Conservation (phyloP, 2,888 invertebrate species). For the Stictocephala bisonia region DNA sequence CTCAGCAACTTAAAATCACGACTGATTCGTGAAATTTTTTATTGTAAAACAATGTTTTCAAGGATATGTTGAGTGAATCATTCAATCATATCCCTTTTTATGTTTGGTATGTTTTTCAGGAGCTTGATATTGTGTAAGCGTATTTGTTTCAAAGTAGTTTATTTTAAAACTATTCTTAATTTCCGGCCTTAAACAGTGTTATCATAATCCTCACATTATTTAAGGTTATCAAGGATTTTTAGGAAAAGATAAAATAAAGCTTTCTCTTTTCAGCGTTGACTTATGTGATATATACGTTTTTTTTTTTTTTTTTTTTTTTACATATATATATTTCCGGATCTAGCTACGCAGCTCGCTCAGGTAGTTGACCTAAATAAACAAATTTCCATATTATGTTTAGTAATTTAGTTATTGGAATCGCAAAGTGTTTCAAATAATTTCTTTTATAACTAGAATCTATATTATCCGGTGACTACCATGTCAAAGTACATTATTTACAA, state of each 20-base stretch:
- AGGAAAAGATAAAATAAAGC: background rate
- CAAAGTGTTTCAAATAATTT: background rate
- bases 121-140: background rate
- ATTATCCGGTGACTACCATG: no score
- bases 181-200: no score
- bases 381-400: no score
- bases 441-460: no score
- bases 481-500: no score
- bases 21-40: background rate
- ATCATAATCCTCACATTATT: no score
- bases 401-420: background rate
- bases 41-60: background rate
- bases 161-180: background rate
- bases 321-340: no score
- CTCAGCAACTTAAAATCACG: background rate
- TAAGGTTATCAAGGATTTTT: background rate
- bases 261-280: no score
- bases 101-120: background rate
- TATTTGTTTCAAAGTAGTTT: background rate
- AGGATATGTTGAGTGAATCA: background rate
- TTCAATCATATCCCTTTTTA: background rate
- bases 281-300: slow-evolving; percentile 6
- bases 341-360: no score
- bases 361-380: no score
- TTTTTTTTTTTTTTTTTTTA: slow-evolving; percentile 6